phyloP scores from a whole-genome alignment of 2,888 invertebrate genomes.

The Andrena praecox region DNA sequence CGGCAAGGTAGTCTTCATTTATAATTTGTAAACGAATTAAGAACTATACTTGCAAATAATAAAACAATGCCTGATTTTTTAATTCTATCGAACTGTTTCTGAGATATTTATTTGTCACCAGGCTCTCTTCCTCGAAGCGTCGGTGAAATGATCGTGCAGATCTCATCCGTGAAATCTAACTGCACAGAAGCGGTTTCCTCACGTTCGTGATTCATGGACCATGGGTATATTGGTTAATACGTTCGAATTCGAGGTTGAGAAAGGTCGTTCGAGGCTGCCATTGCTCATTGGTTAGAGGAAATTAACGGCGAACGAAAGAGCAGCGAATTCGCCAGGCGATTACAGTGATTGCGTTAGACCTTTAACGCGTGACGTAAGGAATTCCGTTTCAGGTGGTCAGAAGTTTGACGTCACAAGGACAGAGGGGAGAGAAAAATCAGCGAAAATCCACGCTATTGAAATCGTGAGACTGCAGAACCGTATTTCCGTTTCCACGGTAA shows the following conservation, averaged over 20 bases:
- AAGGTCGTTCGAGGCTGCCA: constrained; percentile 31
- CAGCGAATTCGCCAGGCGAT: constrained; percentile 25
- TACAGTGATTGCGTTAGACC: constrained; percentile 43
- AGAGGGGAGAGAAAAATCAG: constrained; percentile 1
- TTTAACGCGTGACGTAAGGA: constrained; percentile 30
- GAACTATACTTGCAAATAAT: background rate
- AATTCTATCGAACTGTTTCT: background rate
- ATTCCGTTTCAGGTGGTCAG: constrained; percentile 43
- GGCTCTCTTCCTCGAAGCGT: background rate
- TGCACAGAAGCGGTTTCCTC: constrained; percentile 26
- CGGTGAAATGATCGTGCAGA: background rate
- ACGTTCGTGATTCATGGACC: constrained; percentile 27
- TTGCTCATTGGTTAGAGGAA: background rate
- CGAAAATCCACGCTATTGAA: constrained; percentile 5
- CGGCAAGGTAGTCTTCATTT: background rate
- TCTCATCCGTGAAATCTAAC: background rate
- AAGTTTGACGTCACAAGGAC: constrained; percentile 58
- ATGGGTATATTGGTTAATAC: constrained; percentile 23
- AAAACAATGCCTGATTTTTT: too few relatives aligned
- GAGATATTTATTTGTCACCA: background rate
- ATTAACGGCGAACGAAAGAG: constrained; percentile 12
- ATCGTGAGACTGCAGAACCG: background rate
- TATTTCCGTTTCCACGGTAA: constrained; percentile 21
- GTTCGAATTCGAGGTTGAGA: background rate
- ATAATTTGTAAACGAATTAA: background rate